Percentiles rank a stretch among this genome's conserved stretches.
Evolutionary conservation across 2,888 invertebrate genomes (phyloP).

Genomic region (Junonia oenone): DNA sequence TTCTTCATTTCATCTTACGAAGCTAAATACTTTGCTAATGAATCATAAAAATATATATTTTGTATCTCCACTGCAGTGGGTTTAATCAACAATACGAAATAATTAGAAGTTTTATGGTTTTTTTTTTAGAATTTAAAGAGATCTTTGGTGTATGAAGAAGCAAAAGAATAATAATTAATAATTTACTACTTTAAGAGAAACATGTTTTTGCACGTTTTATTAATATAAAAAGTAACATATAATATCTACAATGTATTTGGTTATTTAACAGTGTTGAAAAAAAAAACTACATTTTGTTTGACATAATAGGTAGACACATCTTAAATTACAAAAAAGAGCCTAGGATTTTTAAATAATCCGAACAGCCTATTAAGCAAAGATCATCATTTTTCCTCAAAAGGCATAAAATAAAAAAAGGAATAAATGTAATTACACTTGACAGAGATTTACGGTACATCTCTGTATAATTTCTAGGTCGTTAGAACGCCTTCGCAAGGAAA

Average conservation of each 20-base stretch:
- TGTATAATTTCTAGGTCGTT: slow-evolving; percentile 2
- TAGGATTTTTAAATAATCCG: background rate
- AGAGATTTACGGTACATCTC: background rate
- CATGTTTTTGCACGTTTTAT: too few species aligned
- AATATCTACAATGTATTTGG: too few species aligned
- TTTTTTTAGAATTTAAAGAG: too few species aligned
- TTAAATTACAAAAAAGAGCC: too few species aligned
- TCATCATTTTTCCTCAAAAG: background rate
- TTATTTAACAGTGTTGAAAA: too few species aligned
- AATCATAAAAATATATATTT: background rate
- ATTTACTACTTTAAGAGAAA: too few species aligned
- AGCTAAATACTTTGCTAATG: background rate
- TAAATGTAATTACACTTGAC: slow-evolving; percentile 3
- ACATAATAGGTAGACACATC: too few species aligned
- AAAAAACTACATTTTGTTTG: too few species aligned
- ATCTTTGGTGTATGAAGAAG: too few species aligned
- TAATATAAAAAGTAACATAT: too few species aligned
- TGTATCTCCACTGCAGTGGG: background rate
- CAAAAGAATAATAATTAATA: too few species aligned
- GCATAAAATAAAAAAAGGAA: background rate
- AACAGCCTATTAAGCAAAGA: background rate
- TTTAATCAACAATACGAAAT: background rate
- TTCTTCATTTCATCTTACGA: background rate
- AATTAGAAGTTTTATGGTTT: background rate
- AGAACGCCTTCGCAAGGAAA: slow-evolving; percentile 1